A percentile compares a stretch with the other conserved stretches of the same genome.
phyloP scores from a whole-genome alignment of 2,113 vertebrate genomes.

The Odocoileus hemionus region DNA sequence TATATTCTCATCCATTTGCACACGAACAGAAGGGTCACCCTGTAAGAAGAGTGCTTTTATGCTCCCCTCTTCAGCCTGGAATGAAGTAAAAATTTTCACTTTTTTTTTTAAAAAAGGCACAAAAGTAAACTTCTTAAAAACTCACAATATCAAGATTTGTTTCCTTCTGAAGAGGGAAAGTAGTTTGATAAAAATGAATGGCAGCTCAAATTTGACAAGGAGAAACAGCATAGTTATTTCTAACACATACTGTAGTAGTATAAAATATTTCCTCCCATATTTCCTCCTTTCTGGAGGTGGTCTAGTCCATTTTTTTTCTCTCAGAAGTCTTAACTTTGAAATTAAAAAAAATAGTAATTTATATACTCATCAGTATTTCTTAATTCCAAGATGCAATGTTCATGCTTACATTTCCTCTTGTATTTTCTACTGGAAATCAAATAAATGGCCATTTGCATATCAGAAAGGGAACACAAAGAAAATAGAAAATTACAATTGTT shows the following conservation, averaged over 20 bases:
- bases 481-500: not conserved
- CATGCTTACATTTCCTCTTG: not conserved
- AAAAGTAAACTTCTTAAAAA: not conserved
- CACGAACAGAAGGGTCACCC: not conserved
- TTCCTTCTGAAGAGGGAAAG: not conserved
- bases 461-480: not conserved
- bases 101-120: not conserved
- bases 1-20: not conserved
- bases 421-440: not conserved
- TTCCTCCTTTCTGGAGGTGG: not conserved
- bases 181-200: not conserved
- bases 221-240: not conserved
- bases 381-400: not conserved
- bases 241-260: not conserved
- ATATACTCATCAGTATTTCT: not conserved
- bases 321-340: not conserved
- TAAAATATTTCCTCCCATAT: not conserved
- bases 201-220: not conserved
- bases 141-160: not conserved
- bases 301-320: not conserved
- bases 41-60: not conserved
- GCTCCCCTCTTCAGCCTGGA: not conserved
- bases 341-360: not conserved
- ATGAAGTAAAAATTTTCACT: not conserved
- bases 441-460: not conserved